Conservation (phyloP, 2,113 vertebrate species). For the Psittacula cyanocephala region DNA sequence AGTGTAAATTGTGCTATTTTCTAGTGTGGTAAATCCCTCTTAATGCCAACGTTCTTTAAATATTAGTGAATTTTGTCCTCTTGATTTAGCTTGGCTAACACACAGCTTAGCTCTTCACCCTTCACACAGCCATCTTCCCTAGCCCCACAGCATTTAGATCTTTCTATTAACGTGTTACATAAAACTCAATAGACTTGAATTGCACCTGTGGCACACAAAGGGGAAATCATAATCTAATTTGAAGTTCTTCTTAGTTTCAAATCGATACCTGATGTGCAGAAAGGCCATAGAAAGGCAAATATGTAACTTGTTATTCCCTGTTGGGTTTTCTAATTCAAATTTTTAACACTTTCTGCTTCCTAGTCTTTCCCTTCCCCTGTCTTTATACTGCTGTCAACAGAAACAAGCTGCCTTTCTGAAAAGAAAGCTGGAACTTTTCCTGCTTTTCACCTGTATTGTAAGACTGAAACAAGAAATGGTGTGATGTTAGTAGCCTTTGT, state of each 20-base stretch:
- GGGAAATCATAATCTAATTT: slow-evolving; percentile 2
- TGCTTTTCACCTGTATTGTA: not conserved
- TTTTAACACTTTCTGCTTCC: not conserved
- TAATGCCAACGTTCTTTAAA: not conserved
- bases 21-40: not conserved
- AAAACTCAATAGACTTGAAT: not conserved
- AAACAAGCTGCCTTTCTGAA: not conserved
- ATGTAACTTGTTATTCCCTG: not conserved
- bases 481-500: not conserved
- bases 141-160: not conserved
- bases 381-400: not conserved
- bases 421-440: not conserved
- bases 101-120: not conserved
- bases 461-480: not conserved
- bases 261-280: not conserved
- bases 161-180: not conserved
- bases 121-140: not conserved
- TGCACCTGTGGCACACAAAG: slow-evolving; percentile 14
- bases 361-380: not conserved
- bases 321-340: not conserved
- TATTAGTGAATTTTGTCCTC: not conserved
- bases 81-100: not conserved
- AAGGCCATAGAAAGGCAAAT: not conserved
- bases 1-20: not conserved
- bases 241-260: not conserved